phyloP scores from a whole-genome alignment of 2,888 invertebrate species.

The Thereva unica region DNA sequence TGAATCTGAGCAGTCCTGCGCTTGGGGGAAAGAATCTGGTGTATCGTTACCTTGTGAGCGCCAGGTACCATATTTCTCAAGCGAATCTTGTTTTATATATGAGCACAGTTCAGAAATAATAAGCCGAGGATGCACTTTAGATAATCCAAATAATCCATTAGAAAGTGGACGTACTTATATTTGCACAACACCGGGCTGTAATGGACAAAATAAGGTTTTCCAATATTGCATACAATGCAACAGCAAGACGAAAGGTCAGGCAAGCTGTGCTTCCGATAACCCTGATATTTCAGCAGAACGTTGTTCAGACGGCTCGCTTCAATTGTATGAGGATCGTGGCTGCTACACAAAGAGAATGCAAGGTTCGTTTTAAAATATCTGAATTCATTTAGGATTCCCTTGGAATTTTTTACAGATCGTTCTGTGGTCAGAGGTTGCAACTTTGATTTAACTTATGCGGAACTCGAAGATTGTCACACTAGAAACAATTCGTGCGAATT shows the following conservation, averaged over 20 bases:
- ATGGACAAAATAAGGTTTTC: slow-evolving; percentile 1
- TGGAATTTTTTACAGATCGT: slow-evolving; percentile 30
- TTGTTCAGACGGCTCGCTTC: not conserved
- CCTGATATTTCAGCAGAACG: not conserved
- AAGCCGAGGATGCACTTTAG: slow-evolving; percentile 44
- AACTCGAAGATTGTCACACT: slow-evolving; percentile 30
- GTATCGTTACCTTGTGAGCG: slow-evolving; percentile 27
- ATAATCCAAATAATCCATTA: slow-evolving; percentile 24
- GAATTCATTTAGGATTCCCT: not conserved
- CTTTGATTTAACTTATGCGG: slow-evolving; percentile 21
- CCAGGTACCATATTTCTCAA: slow-evolving; percentile 34
- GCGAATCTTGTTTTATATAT: slow-evolving; percentile 41
- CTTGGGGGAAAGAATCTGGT: slow-evolving; percentile 28
- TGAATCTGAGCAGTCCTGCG: slow-evolving; percentile 27
- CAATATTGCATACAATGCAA: slow-evolving; percentile 30
- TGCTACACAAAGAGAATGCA: not conserved
- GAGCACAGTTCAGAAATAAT: slow-evolving; percentile 33
- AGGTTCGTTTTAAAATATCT: slow-evolving; percentile 10
- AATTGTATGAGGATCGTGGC: slow-evolving; percentile 9
- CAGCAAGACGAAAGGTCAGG: slow-evolving; percentile 1
- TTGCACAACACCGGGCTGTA: slow-evolving; percentile 33
- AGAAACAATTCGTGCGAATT: not conserved
- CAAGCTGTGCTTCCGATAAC: not conserved
- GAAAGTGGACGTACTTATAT: not conserved
- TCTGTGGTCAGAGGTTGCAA: slow-evolving; percentile 40